Base-by-base conservation (phyloP, 1,140 invertebrate genomes). In the Ceratosolen solmsi region DNA sequence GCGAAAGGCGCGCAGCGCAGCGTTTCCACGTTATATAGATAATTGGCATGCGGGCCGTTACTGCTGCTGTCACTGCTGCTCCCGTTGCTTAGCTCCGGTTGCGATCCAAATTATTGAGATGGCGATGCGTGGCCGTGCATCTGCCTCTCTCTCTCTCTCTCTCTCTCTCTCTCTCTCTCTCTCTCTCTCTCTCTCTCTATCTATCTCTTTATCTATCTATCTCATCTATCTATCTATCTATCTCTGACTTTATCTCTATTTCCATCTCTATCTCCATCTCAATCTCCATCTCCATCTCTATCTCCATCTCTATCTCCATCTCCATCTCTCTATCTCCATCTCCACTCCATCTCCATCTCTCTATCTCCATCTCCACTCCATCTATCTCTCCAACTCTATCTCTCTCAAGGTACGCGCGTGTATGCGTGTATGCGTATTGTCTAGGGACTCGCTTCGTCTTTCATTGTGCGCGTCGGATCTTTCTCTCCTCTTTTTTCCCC, bases 41-140 rank as follows among this genome's bases (percentile, higher is more conserved):
- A 80, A 80, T 80, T 80, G 79, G 70, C 79, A 73, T 80, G 70
- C 54, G 77, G 51, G 77, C 41, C 27, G 22, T 27, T 56, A n/a
- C 9, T n/a, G 20, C 25, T 49, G 70, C 3, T 38, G 51, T 5
- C 17, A 20, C 33, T 2, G 20, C 63, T 38, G 30, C 63, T n/a
- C 1, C 63, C 7, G 63, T n/a, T 36, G 60, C 60, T 51, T 77
- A 77, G 41, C 20, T 22, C 36, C 17, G 17, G 54, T 17, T 54
- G 30, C 33, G 33, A 68, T 30, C 49, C 49, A 56, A 58, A 56
- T 33, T 46, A 74, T 30, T 5, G 25, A 51, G 41, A 73, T 25
- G 17, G 3, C 22, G 22, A 58, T 38, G 71, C 15, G 46, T 33
- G 46, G 30, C 27, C 25, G 33, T 60, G 25, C n/a, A n/a, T 46